A percentile compares a stretch with the other conserved stretches of the same genome.
Evolutionary conservation across 2,888 invertebrate species (phyloP).

Genomic region (Tenthredo distinguenda): DNA sequence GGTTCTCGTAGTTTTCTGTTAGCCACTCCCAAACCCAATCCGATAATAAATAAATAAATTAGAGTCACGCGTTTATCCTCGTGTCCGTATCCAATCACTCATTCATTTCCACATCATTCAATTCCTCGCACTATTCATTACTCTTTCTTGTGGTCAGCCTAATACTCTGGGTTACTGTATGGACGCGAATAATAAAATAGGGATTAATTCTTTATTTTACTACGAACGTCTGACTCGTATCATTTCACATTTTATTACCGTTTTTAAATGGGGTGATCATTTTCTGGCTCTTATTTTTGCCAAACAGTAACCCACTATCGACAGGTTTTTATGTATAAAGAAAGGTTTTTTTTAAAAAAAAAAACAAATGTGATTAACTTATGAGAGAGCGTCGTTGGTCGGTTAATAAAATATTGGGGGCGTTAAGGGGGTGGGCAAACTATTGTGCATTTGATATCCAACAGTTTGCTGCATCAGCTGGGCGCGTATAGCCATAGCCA

Average conservation of each 20-base stretch:
- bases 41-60: not conserved
- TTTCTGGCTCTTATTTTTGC: slow-evolving; percentile 44
- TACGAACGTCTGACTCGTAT: not conserved
- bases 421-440: slow-evolving; percentile 69
- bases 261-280: not conserved
- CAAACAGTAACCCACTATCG: slow-evolving; percentile 67
- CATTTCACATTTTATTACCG: not conserved
- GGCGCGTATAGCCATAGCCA: slow-evolving; percentile 67
- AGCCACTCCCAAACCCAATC: slow-evolving; percentile 7
- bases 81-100: slow-evolving; percentile 40
- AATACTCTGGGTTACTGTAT: slow-evolving; percentile 67
- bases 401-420: slow-evolving; percentile 4
- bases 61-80: slow-evolving; percentile 28
- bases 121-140: slow-evolving; percentile 19
- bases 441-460: slow-evolving; percentile 77
- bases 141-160: slow-evolving; percentile 63
- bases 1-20: slow-evolving; percentile 50
- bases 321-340: not conserved
- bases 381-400: slow-evolving; percentile 27
- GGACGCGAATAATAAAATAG: slow-evolving; percentile 54
- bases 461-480: slow-evolving; percentile 76
- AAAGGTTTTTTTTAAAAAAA: not conserved
- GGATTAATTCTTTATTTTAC: not conserved
- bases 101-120: slow-evolving; percentile 45
- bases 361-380: not conserved